Conservation (phyloP, 2,888 invertebrate genomes). For the Eustalomyia histrio region DNA sequence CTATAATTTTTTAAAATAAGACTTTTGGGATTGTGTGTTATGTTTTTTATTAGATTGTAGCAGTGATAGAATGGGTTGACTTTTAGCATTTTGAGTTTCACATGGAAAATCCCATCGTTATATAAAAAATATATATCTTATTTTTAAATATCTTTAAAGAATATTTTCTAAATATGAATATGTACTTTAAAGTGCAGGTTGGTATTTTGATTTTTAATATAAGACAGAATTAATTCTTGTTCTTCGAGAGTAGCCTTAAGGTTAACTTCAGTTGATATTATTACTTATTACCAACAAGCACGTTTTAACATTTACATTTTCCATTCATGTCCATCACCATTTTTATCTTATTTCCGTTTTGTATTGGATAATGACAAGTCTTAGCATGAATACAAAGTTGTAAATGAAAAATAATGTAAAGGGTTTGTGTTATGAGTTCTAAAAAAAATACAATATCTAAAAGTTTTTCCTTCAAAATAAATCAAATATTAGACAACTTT, state of each 20-base stretch:
- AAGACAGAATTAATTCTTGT: too few species aligned
- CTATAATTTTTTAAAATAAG: slow-evolving; percentile 25
- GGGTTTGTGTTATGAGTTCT: neutral
- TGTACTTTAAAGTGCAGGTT: too few species aligned
- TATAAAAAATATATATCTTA: too few species aligned
- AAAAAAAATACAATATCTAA: too few species aligned
- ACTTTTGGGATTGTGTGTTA: neutral
- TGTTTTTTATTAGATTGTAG: neutral
- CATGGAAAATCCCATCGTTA: too few species aligned
- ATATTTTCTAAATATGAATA: too few species aligned
- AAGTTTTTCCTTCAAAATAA: neutral
- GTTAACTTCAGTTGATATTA: neutral
- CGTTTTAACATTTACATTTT: slow-evolving; percentile 30
- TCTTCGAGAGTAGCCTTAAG: too few species aligned
- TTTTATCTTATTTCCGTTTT: slow-evolving; percentile 32
- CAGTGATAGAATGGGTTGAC: too few species aligned
- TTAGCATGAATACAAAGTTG: slow-evolving; percentile 38
- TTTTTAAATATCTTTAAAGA: too few species aligned
- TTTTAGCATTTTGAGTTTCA: too few species aligned
- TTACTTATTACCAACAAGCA: slow-evolving; percentile 4
- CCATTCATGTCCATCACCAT: slow-evolving; percentile 13
- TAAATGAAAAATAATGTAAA: neutral
- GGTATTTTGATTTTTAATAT: too few species aligned
- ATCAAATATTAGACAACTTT: neutral
- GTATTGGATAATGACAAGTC: slow-evolving; percentile 36